A percentile compares a stretch with the other conserved stretches of the same genome.
Evolutionary conservation across 1,140 invertebrate species (phyloP).

Genomic region (Zelostemma sp.): DNA sequence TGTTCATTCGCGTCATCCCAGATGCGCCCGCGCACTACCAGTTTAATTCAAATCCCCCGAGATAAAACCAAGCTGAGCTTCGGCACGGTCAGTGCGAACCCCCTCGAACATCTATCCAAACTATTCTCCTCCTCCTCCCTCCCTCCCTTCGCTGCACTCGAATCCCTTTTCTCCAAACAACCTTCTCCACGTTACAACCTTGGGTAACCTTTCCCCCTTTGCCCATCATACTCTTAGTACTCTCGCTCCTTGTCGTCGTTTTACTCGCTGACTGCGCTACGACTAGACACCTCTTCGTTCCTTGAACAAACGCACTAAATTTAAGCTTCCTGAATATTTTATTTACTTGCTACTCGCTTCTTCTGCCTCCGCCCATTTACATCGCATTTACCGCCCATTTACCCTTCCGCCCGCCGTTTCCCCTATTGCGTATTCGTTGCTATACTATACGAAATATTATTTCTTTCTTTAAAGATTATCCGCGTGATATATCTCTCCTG

Average conservation of each 20-base stretch:
- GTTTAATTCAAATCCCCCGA: conserved; percentile 49
- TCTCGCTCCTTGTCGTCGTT: conserved; percentile 9
- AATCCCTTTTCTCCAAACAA: conserved; percentile 15
- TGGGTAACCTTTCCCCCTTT: not conserved
- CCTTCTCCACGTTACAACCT: conserved; percentile 1
- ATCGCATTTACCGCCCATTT: no score
- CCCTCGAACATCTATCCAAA: conserved; percentile 28
- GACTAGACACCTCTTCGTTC: conserved; percentile 48
- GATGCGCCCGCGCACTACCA: no score
- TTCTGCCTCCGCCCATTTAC: no score
- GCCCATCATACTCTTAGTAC: not conserved
- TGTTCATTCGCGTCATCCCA: conserved; percentile 20
- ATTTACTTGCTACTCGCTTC: no score
- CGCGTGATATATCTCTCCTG: no score
- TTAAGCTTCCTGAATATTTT: conserved; percentile 60
- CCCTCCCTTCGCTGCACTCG: conserved; percentile 12
- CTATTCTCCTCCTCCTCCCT: conserved; percentile 7
- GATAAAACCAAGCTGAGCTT: conserved; percentile 54
- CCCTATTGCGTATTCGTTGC: no score
- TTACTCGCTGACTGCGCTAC: conserved; percentile 19
- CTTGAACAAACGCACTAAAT: conserved; percentile 56
- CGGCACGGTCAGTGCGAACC: conserved; percentile 22
- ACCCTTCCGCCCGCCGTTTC: no score
- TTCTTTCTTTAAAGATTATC: no score
- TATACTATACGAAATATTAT: no score